phyloP scores from a whole-genome alignment of 2,888 invertebrate genomes.

The Anaspis maculata region DNA sequence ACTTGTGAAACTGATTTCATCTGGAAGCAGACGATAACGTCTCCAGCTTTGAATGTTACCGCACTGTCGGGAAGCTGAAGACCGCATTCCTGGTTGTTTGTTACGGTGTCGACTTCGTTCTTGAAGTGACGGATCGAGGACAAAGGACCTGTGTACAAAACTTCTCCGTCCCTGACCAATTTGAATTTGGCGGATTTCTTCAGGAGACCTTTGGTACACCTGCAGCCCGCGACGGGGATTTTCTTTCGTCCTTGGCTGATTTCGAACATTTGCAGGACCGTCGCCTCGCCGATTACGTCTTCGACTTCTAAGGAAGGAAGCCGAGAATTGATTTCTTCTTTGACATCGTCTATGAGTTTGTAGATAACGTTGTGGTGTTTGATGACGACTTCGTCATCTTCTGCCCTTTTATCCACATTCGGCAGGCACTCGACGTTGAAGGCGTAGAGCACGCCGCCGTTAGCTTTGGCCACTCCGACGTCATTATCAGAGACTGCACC shows the following conservation, averaged over 20 bases:
- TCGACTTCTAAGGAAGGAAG: conserved; percentile 69
- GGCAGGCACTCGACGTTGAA: conserved; percentile 68
- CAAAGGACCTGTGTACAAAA: conserved; percentile 66
- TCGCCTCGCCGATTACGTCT: conserved; percentile 74
- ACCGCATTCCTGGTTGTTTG: conserved; percentile 84
- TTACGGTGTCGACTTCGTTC: conserved; percentile 74
- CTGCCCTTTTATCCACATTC: conserved; percentile 46
- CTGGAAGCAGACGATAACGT: conserved; percentile 69
- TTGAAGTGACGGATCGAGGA: conserved; percentile 84
- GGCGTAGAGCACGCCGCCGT: conserved; percentile 74
- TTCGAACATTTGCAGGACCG: conserved; percentile 73
- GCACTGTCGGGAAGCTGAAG: conserved; percentile 60
- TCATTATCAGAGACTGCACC: conserved; percentile 80
- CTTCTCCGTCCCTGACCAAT: conserved; percentile 57
- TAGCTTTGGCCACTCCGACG: conserved; percentile 68
- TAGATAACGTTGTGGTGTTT: conserved; percentile 85
- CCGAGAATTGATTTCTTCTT: conserved; percentile 62
- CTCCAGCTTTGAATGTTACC: conserved; percentile 63
- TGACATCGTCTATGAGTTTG: conserved; percentile 81
- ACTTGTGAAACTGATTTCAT: conserved; percentile 53
- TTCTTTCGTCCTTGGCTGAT: conserved; percentile 73
- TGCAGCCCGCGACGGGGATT: conserved; percentile 81
- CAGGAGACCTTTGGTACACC: conserved; percentile 70
- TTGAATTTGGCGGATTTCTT: conserved; percentile 59
- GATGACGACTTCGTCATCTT: conserved; percentile 49